These are phyloP conservation scores for Sparus aurata DNA, from an alignment of 2,797 vertebrate species.

Conservation along the genomic window DNA sequence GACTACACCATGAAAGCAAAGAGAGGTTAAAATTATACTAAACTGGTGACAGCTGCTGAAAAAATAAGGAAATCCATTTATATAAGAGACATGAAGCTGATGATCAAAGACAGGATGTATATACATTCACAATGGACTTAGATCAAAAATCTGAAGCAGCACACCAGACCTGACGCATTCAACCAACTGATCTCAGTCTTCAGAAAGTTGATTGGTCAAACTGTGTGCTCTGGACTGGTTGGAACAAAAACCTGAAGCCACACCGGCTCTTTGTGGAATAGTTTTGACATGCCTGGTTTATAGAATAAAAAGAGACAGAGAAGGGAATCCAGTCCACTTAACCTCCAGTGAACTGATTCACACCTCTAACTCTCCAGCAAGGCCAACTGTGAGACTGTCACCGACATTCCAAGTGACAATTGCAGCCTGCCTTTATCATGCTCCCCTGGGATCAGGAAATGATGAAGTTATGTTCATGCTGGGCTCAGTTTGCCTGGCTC, in stretches of 20 bases:
- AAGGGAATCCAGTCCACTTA: neutral
- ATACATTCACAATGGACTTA: neutral
- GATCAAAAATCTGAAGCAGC: neutral
- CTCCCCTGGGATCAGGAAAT: neutral
- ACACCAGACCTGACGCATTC: too few relatives aligned
- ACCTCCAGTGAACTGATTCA: neutral
- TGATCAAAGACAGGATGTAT: slow-evolving; percentile 20
- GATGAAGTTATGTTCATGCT: neutral
- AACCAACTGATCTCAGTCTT: too few relatives aligned
- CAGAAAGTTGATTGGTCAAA: too few relatives aligned
- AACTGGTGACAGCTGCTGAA: slow-evolving; percentile 32
- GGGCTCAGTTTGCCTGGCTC: neutral
- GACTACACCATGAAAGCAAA: neutral
- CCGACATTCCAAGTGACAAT: slow-evolving; percentile 5
- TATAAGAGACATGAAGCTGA: neutral
- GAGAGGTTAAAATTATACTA: slow-evolving; percentile 15
- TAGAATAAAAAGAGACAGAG: neutral
- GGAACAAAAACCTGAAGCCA: too few relatives aligned
- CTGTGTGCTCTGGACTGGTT: too few relatives aligned
- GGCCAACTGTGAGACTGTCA: slow-evolving; percentile 9
- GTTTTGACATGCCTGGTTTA: too few relatives aligned
- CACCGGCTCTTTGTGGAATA: too few relatives aligned
- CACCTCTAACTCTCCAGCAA: neutral
- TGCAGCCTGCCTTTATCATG: slow-evolving; percentile 2
- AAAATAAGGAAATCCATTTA: neutral